These are phyloP conservation scores for Taeniopygia guttata DNA, from an alignment of 2,797 vertebrate genomes.

Conservation along the genomic window DNA sequence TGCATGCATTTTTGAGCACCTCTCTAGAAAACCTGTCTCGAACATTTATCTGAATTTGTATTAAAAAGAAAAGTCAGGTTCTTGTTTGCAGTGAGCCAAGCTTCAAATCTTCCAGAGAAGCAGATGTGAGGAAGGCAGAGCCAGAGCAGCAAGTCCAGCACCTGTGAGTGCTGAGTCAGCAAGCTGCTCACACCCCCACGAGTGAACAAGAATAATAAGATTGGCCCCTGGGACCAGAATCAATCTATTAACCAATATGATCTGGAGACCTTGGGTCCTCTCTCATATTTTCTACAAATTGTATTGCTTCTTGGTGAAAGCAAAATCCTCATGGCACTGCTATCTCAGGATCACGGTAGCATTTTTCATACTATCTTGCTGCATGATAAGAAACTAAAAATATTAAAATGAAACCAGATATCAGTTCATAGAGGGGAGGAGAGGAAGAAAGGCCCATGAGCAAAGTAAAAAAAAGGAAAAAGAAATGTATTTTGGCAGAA, in stretches of 20 bases:
- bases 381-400: not conserved
- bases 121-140: not conserved
- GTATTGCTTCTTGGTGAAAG: constrained; percentile 21
- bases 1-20: not conserved
- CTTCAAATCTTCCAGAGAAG: not conserved
- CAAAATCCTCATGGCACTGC: not conserved
- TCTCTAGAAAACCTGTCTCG: not conserved
- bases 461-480: not conserved
- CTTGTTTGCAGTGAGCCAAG: not conserved
- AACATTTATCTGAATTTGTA: not conserved
- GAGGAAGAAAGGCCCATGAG: not conserved
- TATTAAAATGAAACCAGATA: not conserved
- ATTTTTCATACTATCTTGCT: not conserved
- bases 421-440: fast-evolving
- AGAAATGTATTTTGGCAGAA: not conserved
- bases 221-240: constrained; percentile 30
- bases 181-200: not conserved
- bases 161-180: constrained; percentile 5
- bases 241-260: constrained; percentile 53
- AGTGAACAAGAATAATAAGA: constrained; percentile 6
- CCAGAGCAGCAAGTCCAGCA: not conserved
- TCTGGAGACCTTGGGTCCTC: not conserved
- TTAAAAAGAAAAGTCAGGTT: not conserved
- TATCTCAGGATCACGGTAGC: not conserved
- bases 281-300: constrained; percentile 39